These are phyloP conservation scores for Peromyscus maniculatus DNA, from an alignment of 2,113 vertebrate species.

Conservation along the genomic window DNA sequence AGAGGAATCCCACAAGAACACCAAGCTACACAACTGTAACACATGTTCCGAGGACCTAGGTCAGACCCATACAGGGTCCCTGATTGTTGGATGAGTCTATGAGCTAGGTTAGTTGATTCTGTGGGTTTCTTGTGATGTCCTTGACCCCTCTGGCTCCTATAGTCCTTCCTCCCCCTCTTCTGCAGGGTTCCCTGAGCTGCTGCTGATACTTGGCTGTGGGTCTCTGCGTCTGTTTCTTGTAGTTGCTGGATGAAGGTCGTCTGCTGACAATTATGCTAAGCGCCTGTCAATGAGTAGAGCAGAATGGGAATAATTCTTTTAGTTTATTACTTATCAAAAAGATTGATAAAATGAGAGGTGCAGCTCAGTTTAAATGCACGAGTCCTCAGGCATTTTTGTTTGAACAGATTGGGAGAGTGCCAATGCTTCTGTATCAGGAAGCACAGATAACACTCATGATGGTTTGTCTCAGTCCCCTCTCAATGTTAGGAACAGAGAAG, in stretches of 20 bases:
- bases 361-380: not conserved
- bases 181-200: too few species aligned
- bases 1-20: not conserved
- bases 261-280: not conserved
- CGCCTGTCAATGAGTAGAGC: not conserved
- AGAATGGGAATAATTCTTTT: not conserved
- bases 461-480: not conserved
- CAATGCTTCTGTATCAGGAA: conserved; percentile 37
- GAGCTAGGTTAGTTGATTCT: not conserved
- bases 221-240: too few species aligned
- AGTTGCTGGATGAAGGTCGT: too few species aligned
- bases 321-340: not conserved
- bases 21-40: not conserved
- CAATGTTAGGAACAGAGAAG: not conserved
- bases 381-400: conserved; percentile 59
- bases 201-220: too few species aligned
- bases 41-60: not conserved
- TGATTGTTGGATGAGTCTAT: not conserved
- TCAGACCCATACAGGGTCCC: not conserved
- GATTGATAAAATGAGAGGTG: not conserved
- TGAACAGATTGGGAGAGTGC: conserved; percentile 4
- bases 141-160: not conserved
- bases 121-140: not conserved
- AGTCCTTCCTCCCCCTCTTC: not conserved
- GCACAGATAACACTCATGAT: not conserved